Evolutionary conservation across 1,140 invertebrate species (phyloP).

Genomic region (Leptopilina clavipes): DNA sequence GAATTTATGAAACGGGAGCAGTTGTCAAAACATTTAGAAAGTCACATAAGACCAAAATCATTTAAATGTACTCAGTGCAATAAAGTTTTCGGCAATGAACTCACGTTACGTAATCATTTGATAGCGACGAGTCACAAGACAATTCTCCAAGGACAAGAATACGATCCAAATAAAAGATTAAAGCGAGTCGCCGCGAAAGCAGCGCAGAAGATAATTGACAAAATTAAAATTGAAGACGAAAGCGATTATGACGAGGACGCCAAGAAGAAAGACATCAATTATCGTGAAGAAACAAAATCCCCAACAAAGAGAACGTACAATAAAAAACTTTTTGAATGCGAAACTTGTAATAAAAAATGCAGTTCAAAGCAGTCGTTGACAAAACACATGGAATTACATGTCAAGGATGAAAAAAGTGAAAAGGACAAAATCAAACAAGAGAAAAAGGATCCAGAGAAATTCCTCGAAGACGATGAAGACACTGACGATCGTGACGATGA

Average conservation of each 20-base stretch:
- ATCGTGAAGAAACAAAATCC: slow-evolving; percentile 40
- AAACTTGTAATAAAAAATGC: slow-evolving; percentile 66
- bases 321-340: slow-evolving; percentile 64
- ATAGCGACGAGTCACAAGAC: slow-evolving; percentile 72
- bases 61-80: slow-evolving; percentile 70
- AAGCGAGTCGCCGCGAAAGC: slow-evolving; percentile 71
- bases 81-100: slow-evolving; percentile 69
- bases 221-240: slow-evolving; percentile 69
- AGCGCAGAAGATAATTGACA: slow-evolving; percentile 72
- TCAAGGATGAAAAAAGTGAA: slow-evolving; percentile 63
- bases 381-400: slow-evolving; percentile 69
- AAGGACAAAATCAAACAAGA: slow-evolving; percentile 46
- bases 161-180: slow-evolving; percentile 71
- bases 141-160: slow-evolving; percentile 66
- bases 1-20: slow-evolving; percentile 63
- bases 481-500: slow-evolving; percentile 66
- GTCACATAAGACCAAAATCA: slow-evolving; percentile 60
- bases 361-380: slow-evolving; percentile 65
- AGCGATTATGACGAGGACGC: slow-evolving; percentile 63
- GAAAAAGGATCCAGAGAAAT: slow-evolving; percentile 24
- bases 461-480: slow-evolving; percentile 52
- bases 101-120: slow-evolving; percentile 70
- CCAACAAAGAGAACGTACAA: slow-evolving; percentile 50
- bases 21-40: slow-evolving; percentile 62
- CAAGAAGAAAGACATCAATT: slow-evolving; percentile 45